phyloP scores from a whole-genome alignment of 1,140 invertebrate genomes.

The Drosophila albomicans region DNA sequence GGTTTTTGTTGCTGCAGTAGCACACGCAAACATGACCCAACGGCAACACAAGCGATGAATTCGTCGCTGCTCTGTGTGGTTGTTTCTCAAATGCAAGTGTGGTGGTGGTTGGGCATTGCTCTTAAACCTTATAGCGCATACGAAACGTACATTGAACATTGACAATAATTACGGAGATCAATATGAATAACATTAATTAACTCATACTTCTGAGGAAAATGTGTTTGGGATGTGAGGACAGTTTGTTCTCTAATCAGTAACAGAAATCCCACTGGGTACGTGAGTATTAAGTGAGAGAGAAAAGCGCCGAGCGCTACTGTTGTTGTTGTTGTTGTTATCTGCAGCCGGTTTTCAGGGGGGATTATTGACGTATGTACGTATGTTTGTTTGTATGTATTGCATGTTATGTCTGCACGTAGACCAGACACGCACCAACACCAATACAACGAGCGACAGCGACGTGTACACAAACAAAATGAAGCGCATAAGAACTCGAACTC shows the following conservation, averaged over 20 bases:
- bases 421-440: slow-evolving; percentile 66
- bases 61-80: slow-evolving; percentile 6
- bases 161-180: background rate
- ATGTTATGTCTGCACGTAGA: slow-evolving; percentile 74
- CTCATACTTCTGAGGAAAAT: background rate
- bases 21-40: slow-evolving; percentile 44
- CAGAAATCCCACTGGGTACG: slow-evolving; percentile 27
- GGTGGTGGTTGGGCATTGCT: background rate
- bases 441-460: slow-evolving; percentile 41
- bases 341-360: slow-evolving; percentile 78
- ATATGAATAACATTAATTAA: background rate
- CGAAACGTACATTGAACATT: background rate
- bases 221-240: background rate
- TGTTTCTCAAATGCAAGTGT: background rate
- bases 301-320: slow-evolving; percentile 35
- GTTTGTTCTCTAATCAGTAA: background rate
- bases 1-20: slow-evolving; percentile 54
- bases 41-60: slow-evolving; percentile 28
- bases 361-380: slow-evolving; percentile 63
- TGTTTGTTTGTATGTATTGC: slow-evolving; percentile 35
- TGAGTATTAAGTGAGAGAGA: slow-evolving; percentile 23
- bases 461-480: slow-evolving; percentile 57
- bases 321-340: slow-evolving; percentile 55
- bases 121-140: background rate
- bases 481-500: slow-evolving; percentile 67